Conservation (phyloP, 2,888 invertebrate genomes). For the Luperina nickerlii region DNA sequence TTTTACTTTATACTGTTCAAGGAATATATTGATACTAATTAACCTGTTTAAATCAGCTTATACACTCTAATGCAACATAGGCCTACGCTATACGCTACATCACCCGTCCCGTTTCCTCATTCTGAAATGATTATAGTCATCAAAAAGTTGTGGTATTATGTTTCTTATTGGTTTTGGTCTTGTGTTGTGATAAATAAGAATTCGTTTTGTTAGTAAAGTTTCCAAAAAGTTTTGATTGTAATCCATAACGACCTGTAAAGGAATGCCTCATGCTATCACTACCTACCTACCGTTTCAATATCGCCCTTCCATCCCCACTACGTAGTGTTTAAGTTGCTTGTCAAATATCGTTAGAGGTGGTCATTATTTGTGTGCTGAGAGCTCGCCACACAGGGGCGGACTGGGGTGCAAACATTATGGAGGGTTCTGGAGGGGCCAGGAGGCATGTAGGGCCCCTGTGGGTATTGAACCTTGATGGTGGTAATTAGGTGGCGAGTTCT, state of each 20-base stretch:
- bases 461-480: conserved; percentile 47
- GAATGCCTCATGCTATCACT: conserved; percentile 6
- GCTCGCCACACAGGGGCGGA: conserved; percentile 68
- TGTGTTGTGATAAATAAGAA: not conserved
- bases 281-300: conserved; percentile 23
- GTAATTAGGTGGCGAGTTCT: conserved; percentile 55
- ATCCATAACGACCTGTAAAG: not conserved
- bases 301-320: conserved; percentile 36
- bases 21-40: not conserved
- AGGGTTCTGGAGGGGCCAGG: conserved; percentile 36
- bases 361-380: conserved; percentile 75
- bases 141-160: not conserved
- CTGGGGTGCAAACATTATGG: conserved; percentile 48
- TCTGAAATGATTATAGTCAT: not conserved
- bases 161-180: not conserved
- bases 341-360: conserved; percentile 74
- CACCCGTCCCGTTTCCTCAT: not conserved
- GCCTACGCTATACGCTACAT: not conserved
- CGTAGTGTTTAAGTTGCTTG: conserved; percentile 65
- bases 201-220: not conserved
- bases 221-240: not conserved
- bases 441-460: conserved; percentile 48
- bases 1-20: not conserved
- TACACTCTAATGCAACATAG: not conserved
- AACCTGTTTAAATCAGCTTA: not conserved